phyloP scores from a whole-genome alignment of 2,113 vertebrate species.

The Struthidea cinerea region DNA sequence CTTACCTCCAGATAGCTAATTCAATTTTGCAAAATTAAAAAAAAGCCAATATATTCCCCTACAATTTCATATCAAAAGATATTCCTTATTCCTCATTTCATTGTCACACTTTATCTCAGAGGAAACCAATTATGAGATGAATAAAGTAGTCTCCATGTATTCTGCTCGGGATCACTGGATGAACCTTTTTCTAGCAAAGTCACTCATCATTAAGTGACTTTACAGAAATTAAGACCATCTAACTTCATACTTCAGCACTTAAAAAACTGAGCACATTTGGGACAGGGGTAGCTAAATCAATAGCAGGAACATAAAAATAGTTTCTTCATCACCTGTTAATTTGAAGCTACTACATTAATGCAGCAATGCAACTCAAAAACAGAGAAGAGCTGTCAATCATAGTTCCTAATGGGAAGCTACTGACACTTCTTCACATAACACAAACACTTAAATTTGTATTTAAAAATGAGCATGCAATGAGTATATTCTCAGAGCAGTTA shows the following conservation, averaged over 20 bases:
- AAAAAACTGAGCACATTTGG: not conserved
- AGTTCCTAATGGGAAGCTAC: not conserved
- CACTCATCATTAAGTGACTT: not conserved
- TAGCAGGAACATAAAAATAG: not conserved
- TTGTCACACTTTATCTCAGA: not conserved
- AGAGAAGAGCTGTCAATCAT: not conserved
- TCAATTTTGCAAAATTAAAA: not conserved
- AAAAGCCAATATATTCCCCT: not conserved
- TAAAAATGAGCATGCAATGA: not conserved
- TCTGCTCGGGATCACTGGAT: not conserved
- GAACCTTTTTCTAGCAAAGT: not conserved
- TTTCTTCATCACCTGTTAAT: not conserved
- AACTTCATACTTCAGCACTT: not conserved
- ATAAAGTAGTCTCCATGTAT: not conserved
- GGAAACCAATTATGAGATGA: not conserved
- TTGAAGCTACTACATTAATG: not conserved
- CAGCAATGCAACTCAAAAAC: not conserved
- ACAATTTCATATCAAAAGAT: not conserved
- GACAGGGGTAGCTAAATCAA: not conserved
- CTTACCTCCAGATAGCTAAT: not conserved
- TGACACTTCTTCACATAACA: not conserved
- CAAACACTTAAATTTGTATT: not conserved
- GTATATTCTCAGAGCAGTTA: not conserved
- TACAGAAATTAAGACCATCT: not conserved
- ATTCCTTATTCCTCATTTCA: conserved; percentile 6